Percentiles rank a stretch among this genome's conserved stretches.
Evolutionary conservation across 2,888 invertebrate genomes (phyloP).

Genomic region (Caenorhabditis macrosperma): DNA sequence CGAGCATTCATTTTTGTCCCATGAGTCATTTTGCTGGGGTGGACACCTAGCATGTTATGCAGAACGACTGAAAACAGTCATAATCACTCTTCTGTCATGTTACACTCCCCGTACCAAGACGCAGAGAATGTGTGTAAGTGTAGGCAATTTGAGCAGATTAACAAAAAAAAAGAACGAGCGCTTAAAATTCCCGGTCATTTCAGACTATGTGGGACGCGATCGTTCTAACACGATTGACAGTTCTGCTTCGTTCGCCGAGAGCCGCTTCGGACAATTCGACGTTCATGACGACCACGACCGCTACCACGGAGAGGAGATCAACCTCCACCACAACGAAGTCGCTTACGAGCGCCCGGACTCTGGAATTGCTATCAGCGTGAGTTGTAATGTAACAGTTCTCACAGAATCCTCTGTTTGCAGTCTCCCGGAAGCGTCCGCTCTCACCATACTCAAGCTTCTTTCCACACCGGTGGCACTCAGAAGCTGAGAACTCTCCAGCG

Average conservation of each 20-base stretch:
- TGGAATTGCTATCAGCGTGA: constrained; percentile 17
- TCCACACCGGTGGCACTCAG: constrained; percentile 62
- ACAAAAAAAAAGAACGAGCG: not conserved
- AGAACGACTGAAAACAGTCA: constrained; percentile 34
- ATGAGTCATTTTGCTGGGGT: constrained; percentile 22
- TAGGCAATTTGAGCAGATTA: not conserved
- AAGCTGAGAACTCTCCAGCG: constrained; percentile 59
- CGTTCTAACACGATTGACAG: constrained; percentile 74
- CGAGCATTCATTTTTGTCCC: not conserved
- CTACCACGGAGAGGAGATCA: constrained; percentile 67
- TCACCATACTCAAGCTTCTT: constrained; percentile 21
- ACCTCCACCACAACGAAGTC: constrained; percentile 74
- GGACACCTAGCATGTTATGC: constrained; percentile 30
- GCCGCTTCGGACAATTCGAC: constrained; percentile 73
- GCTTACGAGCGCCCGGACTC: constrained; percentile 70
- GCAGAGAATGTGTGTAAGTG: constrained; percentile 8
- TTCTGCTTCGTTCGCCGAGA: constrained; percentile 71
- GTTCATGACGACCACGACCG: constrained; percentile 70
- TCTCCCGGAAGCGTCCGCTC: constrained; percentile 49
- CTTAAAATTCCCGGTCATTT: not conserved
- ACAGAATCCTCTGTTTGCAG: constrained; percentile 16
- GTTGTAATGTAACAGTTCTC: not conserved
- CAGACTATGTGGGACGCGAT: constrained; percentile 47
- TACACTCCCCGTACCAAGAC: constrained; percentile 15
- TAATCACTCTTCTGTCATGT: constrained; percentile 12